Percentiles rank a stretch among this genome's conserved stretches.
Evolutionary conservation across 2,888 invertebrate species (phyloP).

Genomic region (Anaspis maculata): DNA sequence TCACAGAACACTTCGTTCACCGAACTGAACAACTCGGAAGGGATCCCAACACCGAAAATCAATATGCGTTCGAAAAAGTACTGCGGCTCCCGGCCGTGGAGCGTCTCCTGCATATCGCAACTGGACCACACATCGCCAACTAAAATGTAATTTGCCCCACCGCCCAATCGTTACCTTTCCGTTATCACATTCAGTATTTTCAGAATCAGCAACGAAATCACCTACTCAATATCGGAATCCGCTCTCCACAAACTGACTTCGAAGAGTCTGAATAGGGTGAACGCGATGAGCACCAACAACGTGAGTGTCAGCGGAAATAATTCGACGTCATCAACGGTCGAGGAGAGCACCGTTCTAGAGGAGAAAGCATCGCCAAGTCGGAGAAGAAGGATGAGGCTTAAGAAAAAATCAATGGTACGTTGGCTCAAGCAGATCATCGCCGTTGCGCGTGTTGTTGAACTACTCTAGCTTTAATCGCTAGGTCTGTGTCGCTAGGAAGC

Average conservation of each 20-base stretch:
- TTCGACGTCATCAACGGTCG: slow-evolving; percentile 49
- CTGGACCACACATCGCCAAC: slow-evolving; percentile 45
- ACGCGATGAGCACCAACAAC: slow-evolving; percentile 27
- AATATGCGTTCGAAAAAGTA: slow-evolving; percentile 53
- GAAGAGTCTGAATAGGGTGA: slow-evolving; percentile 28
- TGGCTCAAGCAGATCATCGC: neutral
- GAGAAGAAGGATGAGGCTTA: slow-evolving; percentile 34
- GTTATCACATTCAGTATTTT: slow-evolving; percentile 2
- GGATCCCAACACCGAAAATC: slow-evolving; percentile 42
- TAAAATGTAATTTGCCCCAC: slow-evolving; percentile 19
- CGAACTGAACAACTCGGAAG: slow-evolving; percentile 34
- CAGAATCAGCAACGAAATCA: slow-evolving; percentile 16
- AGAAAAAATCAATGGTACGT: slow-evolving; percentile 26
- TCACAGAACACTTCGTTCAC: slow-evolving; percentile 35
- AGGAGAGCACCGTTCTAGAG: slow-evolving; percentile 44
- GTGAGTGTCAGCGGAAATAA: slow-evolving; percentile 33
- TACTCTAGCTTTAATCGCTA: no score
- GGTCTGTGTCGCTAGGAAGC: no score
- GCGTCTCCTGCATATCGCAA: slow-evolving; percentile 79
- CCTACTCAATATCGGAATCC: slow-evolving; percentile 81
- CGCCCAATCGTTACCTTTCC: neutral
- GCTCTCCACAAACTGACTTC: slow-evolving; percentile 66
- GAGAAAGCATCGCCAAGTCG: slow-evolving; percentile 36
- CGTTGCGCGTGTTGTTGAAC: no score
- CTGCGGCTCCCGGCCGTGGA: slow-evolving; percentile 67